Evolutionary conservation across 2,113 vertebrate genomes (phyloP), one percentile per base, ranked within the genome.

Genomic region (Danionella cerebrum): DNA sequence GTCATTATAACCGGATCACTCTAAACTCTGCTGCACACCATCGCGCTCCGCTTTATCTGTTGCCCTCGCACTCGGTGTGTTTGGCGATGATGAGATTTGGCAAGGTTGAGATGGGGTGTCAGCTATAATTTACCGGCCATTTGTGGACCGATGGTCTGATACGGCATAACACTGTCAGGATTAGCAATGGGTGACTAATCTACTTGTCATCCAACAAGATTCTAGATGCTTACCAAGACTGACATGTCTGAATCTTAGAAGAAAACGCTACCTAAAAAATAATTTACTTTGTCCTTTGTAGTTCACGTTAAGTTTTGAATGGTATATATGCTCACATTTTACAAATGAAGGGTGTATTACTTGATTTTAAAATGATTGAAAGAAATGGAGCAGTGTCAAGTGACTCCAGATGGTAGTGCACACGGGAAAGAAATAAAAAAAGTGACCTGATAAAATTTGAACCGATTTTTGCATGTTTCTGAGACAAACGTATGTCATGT

Each of bases 81-180:
- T 64, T 80, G 86, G 84, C 10, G 19, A 47, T 84, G 85, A 87
- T 88, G 81, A 81, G 78, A 75, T 83, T 69, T 91, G 90, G 89
- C 89, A 90, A 85, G 78, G 73, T 83, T 84, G 82, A 86, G 87
- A 81, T 85, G 81, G 64, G 33, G 85, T 90, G 87, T 89, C 90
- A 90, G 83, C 82, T 70, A 79, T 68, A 82, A 82, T 91, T 85
- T 82, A 69, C 82, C 41, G 12, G 80, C 72, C 12, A 81, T 82
- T 25, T 77, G 78, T 63, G 82, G 86, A 81, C 81, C 58, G 79
- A 76, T 73, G 60, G 81, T 75, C 31, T 16, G 75, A 78, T 79
- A 75, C 53, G 2, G 5, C 0, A 75, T 79, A 84, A 83, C 83
- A 70, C 69, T 63, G 73, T 76, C 44, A 73, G 80, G 76, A 27